Conservation (phyloP, 2,888 invertebrate genomes). For the Drosophila mayaguana region DNA sequence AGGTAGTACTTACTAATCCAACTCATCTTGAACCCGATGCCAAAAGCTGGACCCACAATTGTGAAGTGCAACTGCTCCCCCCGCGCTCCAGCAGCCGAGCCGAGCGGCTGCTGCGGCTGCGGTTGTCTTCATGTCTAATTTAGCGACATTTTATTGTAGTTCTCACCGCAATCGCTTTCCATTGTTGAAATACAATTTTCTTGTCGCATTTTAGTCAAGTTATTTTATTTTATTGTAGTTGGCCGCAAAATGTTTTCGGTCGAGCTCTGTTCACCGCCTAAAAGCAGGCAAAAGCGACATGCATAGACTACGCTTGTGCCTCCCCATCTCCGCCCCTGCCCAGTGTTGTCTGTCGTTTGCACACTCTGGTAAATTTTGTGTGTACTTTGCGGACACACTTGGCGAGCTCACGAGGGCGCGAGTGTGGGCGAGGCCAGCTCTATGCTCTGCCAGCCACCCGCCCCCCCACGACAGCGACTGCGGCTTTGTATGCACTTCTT, state of each 20-base stretch:
- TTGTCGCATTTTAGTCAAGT: constrained; percentile 81
- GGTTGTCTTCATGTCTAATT: constrained; percentile 84
- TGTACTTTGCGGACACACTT: constrained; percentile 63
- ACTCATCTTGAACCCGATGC: constrained; percentile 28
- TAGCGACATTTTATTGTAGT: constrained; percentile 83
- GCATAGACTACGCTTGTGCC: constrained; percentile 4
- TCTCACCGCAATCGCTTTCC: constrained; percentile 81
- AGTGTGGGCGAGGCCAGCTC: constrained; percentile 45
- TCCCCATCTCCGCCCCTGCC: background rate
- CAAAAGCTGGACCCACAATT: constrained; percentile 36
- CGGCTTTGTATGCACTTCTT: constrained; percentile 80
- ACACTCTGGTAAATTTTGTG: constrained; percentile 75
- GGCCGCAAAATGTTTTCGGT: constrained; percentile 62
- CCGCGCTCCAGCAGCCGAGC: background rate
- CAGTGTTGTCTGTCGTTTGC: constrained; percentile 73
- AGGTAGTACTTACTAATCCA: constrained; percentile 1
- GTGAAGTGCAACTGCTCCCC: constrained; percentile 23
- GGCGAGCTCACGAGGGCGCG: constrained; percentile 3
- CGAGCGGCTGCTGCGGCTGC: constrained; percentile 54
- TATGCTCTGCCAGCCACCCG: constrained; percentile 16
- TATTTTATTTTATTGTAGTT: constrained; percentile 74
- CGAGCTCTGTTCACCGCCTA: constrained; percentile 38
- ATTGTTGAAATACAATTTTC: constrained; percentile 81
- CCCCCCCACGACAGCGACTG: constrained; percentile 37
- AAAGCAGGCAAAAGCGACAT: constrained; percentile 32